Percentiles rank a stretch among this genome's conserved stretches.
These are phyloP conservation scores for Antheraea pernyi DNA, from an alignment of 1,140 invertebrate genomes.

Conservation along the genomic window DNA sequence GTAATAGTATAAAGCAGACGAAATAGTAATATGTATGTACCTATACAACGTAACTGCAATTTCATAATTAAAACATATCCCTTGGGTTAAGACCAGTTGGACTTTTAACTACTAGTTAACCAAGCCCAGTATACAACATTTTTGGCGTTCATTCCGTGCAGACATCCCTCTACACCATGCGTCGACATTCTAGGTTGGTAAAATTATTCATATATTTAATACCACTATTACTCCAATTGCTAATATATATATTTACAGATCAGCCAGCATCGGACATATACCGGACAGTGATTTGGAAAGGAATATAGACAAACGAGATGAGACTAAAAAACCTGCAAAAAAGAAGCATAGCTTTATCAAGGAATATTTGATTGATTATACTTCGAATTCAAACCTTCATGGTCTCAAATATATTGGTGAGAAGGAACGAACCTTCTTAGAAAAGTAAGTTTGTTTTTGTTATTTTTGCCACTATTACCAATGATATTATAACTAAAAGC, in stretches of 20 bases:
- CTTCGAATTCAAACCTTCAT: conserved; percentile 63
- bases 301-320: conserved; percentile 7
- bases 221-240: not conserved
- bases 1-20: not conserved
- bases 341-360: conserved; percentile 41
- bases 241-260: conserved; percentile 26
- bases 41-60: conserved; percentile 38
- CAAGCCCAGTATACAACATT: conserved; percentile 31
- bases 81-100: conserved; percentile 37
- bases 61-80: conserved; percentile 50
- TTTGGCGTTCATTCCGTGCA: not conserved
- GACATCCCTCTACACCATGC: conserved; percentile 36
- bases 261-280: conserved; percentile 33
- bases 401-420: conserved; percentile 68
- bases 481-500: too few species aligned
- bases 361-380: conserved; percentile 59
- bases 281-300: conserved; percentile 25
- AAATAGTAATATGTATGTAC: not conserved
- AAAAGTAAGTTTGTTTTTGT: conserved; percentile 49
- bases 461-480: too few species aligned
- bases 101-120: conserved; percentile 23
- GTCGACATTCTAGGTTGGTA: conserved; percentile 46
- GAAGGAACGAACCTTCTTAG: conserved; percentile 51
- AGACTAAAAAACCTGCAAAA: conserved; percentile 16
- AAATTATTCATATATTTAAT: not conserved